phyloP scores from a whole-genome alignment of 2,797 vertebrate genomes.

The Carduelis carduelis region DNA sequence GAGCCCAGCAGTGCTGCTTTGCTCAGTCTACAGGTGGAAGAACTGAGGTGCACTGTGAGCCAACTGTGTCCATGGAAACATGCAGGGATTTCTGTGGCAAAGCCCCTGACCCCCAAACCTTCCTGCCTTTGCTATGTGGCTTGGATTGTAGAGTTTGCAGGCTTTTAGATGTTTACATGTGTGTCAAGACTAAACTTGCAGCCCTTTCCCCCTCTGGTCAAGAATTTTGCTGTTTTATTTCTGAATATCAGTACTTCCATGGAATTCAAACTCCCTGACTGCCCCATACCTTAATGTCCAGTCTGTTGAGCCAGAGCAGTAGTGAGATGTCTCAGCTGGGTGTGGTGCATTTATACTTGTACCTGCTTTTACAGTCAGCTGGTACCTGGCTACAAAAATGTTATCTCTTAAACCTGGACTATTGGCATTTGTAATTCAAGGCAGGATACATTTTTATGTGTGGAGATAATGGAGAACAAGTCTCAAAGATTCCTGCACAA shows the following conservation, averaged over 20 bases:
- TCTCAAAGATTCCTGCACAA: background rate
- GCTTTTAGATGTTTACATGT: background rate
- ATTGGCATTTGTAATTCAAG: background rate
- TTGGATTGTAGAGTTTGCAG: background rate
- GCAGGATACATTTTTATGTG: background rate
- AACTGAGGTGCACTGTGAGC: background rate
- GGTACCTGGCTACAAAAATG: background rate
- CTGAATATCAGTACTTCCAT: background rate
- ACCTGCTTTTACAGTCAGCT: background rate
- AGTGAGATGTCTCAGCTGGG: background rate
- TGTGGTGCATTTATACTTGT: background rate
- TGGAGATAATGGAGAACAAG: background rate
- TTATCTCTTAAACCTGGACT: background rate
- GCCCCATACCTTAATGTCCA: background rate
- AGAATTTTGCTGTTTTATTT: background rate
- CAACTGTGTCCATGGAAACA: fast-evolving
- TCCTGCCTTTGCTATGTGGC: background rate
- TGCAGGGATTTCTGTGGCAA: background rate
- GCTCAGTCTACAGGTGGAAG: background rate
- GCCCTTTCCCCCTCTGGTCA: background rate
- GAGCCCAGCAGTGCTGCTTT: background rate
- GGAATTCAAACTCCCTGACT: background rate
- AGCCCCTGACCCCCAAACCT: background rate
- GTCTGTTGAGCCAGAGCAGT: background rate
- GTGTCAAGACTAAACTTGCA: background rate